These are phyloP conservation scores for Merops nubicus DNA, from an alignment of 2,113 vertebrate species.

Conservation along the genomic window DNA sequence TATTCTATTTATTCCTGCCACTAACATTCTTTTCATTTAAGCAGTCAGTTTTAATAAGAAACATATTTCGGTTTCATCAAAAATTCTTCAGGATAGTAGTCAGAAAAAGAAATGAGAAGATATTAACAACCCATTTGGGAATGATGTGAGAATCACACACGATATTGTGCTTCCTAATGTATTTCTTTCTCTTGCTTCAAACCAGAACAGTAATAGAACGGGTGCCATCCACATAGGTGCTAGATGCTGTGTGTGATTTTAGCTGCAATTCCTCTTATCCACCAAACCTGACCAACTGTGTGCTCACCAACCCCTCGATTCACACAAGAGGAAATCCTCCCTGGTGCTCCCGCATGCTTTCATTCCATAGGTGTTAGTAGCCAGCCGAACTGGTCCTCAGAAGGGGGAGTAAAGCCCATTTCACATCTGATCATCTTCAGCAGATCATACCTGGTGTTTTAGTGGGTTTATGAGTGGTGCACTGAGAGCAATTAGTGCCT, in stretches of 20 bases:
- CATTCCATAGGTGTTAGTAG: accelerated
- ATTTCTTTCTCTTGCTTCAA: not conserved
- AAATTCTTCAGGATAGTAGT: not conserved
- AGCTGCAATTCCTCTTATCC: not conserved
- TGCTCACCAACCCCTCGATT: accelerated
- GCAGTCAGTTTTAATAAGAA: not conserved
- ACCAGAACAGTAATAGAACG: accelerated
- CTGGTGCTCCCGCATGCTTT: not conserved
- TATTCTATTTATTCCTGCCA: not conserved
- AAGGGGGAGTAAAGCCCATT: not conserved
- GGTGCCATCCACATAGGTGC: accelerated
- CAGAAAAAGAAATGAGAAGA: not conserved
- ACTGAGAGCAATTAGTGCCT: constrained; percentile 68
- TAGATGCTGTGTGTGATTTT: not conserved
- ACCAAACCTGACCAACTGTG: not conserved
- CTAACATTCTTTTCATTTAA: not conserved
- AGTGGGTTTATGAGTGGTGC: constrained; percentile 43
- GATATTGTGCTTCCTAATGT: not conserved
- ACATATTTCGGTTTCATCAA: not conserved
- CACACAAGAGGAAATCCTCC: not conserved
- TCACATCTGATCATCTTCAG: not conserved
- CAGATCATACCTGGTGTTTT: constrained; percentile 40
- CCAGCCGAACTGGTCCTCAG: not conserved
- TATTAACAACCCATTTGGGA: not conserved
- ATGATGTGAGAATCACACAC: accelerated